Evolutionary conservation across 92 coral and sea anemone species (phyloP).

Genomic region (Diadumene lineata): DNA sequence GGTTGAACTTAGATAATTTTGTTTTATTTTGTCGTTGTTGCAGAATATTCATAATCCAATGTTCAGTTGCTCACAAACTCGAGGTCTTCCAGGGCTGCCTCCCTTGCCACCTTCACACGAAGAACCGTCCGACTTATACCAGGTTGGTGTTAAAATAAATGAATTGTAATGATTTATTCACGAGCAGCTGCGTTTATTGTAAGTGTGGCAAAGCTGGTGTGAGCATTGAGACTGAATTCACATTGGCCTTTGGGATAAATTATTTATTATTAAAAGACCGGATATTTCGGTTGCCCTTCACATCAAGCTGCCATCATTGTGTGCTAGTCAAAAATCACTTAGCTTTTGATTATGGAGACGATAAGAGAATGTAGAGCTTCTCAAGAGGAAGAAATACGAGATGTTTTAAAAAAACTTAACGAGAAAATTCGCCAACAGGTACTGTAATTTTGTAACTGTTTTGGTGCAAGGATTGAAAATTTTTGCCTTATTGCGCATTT

Average conservation of each 20-base stretch:
- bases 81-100: slow-evolving; percentile 94
- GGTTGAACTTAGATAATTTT: not conserved
- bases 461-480: not conserved
- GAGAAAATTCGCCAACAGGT: slow-evolving; percentile 57
- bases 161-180: slow-evolving; percentile 18
- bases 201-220: not conserved
- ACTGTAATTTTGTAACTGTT: slow-evolving; percentile 6
- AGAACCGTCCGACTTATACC: slow-evolving; percentile 92
- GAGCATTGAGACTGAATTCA: slow-evolving; percentile 2
- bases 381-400: slow-evolving; percentile 29
- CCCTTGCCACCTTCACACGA: slow-evolving; percentile 96
- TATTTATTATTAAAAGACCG: slow-evolving; percentile 9
- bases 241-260: slow-evolving; percentile 4
- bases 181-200: slow-evolving; percentile 48
- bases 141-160: slow-evolving; percentile 70
- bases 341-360: slow-evolving; percentile 38
- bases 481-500: not conserved
- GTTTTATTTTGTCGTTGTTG: slow-evolving; percentile 2
- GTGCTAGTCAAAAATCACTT: slow-evolving; percentile 13
- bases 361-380: slow-evolving; percentile 31
- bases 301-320: slow-evolving; percentile 4
- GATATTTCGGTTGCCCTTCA: slow-evolving; percentile 3
- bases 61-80: slow-evolving; percentile 94
- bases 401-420: slow-evolving; percentile 31
- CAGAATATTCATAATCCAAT: slow-evolving; percentile 75